These are phyloP conservation scores for Spheniscus humboldti DNA, from an alignment of 2,797 vertebrate genomes.

Conservation along the genomic window DNA sequence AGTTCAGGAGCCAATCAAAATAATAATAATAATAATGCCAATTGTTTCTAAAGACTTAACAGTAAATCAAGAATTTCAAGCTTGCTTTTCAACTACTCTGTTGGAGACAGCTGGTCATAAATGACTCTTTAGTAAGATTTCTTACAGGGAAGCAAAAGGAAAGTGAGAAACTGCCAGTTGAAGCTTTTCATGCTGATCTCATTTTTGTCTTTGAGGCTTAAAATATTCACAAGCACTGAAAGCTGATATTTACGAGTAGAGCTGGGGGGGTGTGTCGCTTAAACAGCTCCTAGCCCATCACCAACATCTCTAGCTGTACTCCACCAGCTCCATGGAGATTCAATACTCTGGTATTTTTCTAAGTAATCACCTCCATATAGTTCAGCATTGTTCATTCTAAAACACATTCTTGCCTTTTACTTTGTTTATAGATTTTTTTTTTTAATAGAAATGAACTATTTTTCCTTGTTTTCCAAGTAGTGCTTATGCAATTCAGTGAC, in stretches of 20 bases:
- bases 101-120: background rate
- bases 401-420: background rate
- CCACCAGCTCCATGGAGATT: background rate
- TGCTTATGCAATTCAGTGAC: background rate
- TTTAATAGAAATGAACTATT: background rate
- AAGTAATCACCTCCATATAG: background rate
- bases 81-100: background rate
- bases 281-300: background rate
- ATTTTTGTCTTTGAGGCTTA: slow-evolving; percentile 41
- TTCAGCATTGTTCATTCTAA: background rate
- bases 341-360: background rate
- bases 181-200: background rate
- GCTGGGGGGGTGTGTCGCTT: background rate
- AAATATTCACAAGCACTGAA: background rate
- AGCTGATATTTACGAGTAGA: background rate
- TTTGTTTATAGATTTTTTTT: background rate
- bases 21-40: background rate
- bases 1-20: background rate
- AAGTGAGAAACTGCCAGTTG: background rate
- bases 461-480: background rate
- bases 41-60: background rate
- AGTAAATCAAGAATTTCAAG: background rate
- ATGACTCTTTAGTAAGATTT: background rate
- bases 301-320: background rate
- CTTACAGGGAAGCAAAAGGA: background rate